Evolutionary conservation across 1,140 invertebrate genomes (phyloP).

Genomic region (Oreohelix idahoensis): DNA sequence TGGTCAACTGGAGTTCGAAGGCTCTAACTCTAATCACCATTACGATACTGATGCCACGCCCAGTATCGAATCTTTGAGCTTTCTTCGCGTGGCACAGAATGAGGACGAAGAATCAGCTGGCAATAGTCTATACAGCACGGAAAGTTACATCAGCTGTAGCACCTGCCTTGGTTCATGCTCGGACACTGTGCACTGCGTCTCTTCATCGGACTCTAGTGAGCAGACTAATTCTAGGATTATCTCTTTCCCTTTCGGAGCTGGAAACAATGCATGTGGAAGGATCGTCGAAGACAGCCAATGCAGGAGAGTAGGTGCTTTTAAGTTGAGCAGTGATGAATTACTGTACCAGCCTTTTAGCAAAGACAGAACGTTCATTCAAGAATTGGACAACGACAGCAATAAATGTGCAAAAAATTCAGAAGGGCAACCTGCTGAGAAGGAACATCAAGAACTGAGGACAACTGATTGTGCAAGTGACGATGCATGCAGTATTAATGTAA

Average conservation of each 20-base stretch:
- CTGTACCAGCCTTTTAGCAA: background rate
- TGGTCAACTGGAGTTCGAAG: background rate
- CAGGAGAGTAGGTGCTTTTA: background rate
- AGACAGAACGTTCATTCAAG: background rate
- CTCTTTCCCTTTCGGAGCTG: background rate
- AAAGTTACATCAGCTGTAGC: conserved; percentile 28
- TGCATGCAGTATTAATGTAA: background rate
- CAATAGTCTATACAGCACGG: background rate
- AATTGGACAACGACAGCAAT: background rate
- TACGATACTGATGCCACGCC: conserved; percentile 9
- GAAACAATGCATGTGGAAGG: background rate
- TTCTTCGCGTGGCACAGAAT: background rate
- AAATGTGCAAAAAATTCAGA: background rate
- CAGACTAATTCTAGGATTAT: background rate
- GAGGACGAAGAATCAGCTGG: background rate
- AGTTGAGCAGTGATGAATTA: background rate
- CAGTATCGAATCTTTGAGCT: conserved; percentile 28
- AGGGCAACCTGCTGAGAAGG: background rate
- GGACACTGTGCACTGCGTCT: background rate
- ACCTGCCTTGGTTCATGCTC: conserved; percentile 18
- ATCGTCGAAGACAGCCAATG: conserved; percentile 6
- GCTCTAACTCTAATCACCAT: background rate
- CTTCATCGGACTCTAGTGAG: background rate
- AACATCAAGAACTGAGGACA: no score
- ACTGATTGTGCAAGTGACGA: background rate